A percentile compares a stretch with the other conserved stretches of the same genome.
phyloP scores from a whole-genome alignment of 2,888 invertebrate species.

The Plagiodera versicolora region DNA sequence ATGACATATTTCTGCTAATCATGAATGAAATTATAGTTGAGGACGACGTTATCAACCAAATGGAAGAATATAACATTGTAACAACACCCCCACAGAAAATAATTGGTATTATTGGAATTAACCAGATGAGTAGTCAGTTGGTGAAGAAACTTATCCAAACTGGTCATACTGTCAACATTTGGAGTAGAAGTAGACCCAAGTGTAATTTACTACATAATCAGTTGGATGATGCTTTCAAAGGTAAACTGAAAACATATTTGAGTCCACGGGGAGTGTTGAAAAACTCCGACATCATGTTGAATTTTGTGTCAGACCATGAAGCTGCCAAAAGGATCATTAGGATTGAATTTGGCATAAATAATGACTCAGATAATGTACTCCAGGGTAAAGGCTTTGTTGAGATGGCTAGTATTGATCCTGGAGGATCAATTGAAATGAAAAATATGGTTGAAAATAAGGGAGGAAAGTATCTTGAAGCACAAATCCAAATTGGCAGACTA shows the following conservation, averaged over 20 bases:
- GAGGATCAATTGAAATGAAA: conserved; percentile 89
- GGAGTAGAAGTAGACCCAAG: conserved; percentile 75
- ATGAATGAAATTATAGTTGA: background rate
- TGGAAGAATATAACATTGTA: background rate
- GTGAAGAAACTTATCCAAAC: conserved; percentile 93
- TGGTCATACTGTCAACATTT: conserved; percentile 89
- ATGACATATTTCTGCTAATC: too few species aligned
- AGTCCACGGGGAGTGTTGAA: conserved; percentile 91
- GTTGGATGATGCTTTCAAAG: conserved; percentile 17
- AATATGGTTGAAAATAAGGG: conserved; percentile 87
- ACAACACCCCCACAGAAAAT: background rate
- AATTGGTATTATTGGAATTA: conserved; percentile 64
- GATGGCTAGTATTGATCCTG: conserved; percentile 94
- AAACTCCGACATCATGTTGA: conserved; percentile 91
- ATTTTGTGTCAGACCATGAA: conserved; percentile 91
- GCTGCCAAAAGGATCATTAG: conserved; percentile 94
- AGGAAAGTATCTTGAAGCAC: conserved; percentile 89
- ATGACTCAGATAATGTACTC: conserved; percentile 68
- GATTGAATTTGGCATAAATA: conserved; percentile 90
- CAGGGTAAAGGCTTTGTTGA: conserved; percentile 82
- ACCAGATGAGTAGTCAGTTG: conserved; percentile 93
- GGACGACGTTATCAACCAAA: background rate
- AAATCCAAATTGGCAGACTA: conserved; percentile 85
- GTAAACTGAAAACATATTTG: conserved; percentile 68
- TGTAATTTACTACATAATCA: conserved; percentile 27